These are phyloP conservation scores for Sapayoa aenigma DNA, from an alignment of 2,113 vertebrate species.

Conservation along the genomic window DNA sequence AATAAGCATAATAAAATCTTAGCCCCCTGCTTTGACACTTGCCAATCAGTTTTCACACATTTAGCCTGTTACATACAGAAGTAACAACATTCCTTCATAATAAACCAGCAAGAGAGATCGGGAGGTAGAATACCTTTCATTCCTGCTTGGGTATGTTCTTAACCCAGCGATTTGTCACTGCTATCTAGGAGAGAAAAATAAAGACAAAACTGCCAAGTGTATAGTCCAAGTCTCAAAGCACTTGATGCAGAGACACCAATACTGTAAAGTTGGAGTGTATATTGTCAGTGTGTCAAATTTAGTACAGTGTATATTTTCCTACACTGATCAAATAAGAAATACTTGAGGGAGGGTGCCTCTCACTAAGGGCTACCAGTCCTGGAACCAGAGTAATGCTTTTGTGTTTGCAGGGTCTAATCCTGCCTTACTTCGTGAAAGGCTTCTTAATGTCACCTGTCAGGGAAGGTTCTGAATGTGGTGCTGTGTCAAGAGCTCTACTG, in stretches of 20 bases:
- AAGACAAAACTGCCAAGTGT: background rate
- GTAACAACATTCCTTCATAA: background rate
- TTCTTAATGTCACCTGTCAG: background rate
- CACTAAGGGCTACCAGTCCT: background rate
- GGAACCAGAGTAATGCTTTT: background rate
- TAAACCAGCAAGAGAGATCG: background rate
- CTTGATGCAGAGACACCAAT: slow-evolving; percentile 20
- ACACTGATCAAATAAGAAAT: slow-evolving; percentile 39
- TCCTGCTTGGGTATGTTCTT: background rate
- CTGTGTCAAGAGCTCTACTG: background rate
- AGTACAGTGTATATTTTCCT: slow-evolving; percentile 14
- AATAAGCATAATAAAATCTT: background rate
- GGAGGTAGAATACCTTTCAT: background rate
- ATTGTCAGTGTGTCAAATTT: slow-evolving; percentile 26
- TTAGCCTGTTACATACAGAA: background rate
- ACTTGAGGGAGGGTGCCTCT: background rate
- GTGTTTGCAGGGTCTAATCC: background rate
- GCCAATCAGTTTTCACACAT: background rate
- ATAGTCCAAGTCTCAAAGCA: slow-evolving; percentile 37
- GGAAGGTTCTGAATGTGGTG: background rate
- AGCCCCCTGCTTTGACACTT: background rate
- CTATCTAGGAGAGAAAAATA: slow-evolving; percentile 40
- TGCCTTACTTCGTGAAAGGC: background rate
- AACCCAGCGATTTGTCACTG: slow-evolving; percentile 26
- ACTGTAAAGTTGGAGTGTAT: slow-evolving; percentile 13